These are phyloP conservation scores for Mya arenaria DNA, from an alignment of 1,140 invertebrate genomes.

Conservation along the genomic window DNA sequence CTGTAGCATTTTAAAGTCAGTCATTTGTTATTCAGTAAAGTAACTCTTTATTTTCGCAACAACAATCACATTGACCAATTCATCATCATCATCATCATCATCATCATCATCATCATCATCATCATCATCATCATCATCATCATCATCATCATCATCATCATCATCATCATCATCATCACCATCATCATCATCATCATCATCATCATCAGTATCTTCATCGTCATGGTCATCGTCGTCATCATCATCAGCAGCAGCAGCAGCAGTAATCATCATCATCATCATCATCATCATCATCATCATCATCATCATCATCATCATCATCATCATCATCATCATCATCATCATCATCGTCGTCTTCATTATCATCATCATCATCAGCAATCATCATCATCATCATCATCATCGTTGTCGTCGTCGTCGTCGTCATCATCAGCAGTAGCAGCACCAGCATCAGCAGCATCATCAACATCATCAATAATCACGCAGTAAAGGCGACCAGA, in stretches of 20 bases:
- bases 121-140: not conserved
- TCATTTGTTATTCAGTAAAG: too few species aligned
- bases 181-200: not conserved
- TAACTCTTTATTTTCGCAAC: too few species aligned
- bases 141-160: not conserved
- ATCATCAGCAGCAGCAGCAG: not conserved
- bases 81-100: slow-evolving; percentile 11
- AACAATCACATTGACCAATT: too few species aligned
- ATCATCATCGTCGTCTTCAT: not conserved
- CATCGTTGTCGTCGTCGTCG: not conserved
- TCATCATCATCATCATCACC: not conserved
- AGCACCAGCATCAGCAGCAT: too few species aligned
- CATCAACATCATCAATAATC: too few species aligned
- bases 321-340: slow-evolving; percentile 24
- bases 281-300: slow-evolving; percentile 25
- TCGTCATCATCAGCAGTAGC: not conserved
- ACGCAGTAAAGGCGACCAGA: too few species aligned
- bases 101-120: slow-evolving; percentile 23
- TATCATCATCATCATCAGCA: slow-evolving; percentile 26
- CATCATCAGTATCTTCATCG: not conserved
- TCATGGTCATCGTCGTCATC: not conserved
- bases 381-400: slow-evolving; percentile 17
- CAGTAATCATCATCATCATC: slow-evolving; percentile 21
- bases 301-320: slow-evolving; percentile 24
- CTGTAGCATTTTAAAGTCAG: too few species aligned